Evolutionary conservation across 1,140 invertebrate species (phyloP).

Genomic region (Protaetia brevitarsis): DNA sequence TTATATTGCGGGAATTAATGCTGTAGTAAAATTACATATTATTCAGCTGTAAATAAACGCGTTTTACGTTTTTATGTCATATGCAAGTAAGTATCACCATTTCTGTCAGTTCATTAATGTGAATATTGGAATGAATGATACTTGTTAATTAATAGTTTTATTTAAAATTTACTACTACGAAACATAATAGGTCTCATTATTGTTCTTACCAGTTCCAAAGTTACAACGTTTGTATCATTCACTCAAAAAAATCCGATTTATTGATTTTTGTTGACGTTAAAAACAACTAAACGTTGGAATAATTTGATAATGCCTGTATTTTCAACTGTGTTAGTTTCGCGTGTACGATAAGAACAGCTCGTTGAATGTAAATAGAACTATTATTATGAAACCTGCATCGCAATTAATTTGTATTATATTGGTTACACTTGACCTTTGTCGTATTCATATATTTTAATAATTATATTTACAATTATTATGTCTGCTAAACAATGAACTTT

Average conservation of each 20-base stretch:
- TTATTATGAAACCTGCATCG: constrained; percentile 14
- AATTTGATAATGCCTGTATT: neutral
- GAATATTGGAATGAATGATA: no score
- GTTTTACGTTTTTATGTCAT: no score
- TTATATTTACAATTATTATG: neutral
- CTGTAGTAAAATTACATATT: no score
- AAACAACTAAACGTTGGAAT: neutral
- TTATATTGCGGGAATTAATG: no score
- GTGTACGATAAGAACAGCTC: neutral
- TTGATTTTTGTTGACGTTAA: neutral
- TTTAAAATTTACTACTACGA: no score
- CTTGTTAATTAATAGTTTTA: no score
- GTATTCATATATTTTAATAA: neutral
- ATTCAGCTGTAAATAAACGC: no score
- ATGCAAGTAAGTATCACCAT: no score
- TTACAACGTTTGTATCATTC: no score
- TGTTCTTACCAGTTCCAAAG: no score
- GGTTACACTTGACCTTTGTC: neutral
- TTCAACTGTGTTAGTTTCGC: neutral
- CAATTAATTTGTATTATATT: neutral
- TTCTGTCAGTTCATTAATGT: no score
- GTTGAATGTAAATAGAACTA: neutral
- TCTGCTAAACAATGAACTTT: neutral
- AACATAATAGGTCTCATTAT: no score
- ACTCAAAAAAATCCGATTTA: neutral